phyloP scores from a whole-genome alignment of 2,888 invertebrate species.

The Pheosia tremula region DNA sequence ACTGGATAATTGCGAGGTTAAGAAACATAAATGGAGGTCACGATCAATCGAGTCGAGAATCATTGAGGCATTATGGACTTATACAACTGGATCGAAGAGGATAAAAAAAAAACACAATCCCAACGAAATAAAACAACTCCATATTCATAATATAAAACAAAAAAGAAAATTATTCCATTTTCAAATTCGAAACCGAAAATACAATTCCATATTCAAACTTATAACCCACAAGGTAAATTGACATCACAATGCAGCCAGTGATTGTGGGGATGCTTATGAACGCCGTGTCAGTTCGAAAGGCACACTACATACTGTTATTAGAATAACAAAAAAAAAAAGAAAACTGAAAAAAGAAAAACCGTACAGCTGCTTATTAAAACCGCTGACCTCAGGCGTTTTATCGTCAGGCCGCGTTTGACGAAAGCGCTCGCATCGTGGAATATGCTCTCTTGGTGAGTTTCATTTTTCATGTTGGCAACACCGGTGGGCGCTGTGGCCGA shows the following conservation, averaged over 20 bases:
- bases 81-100: slow-evolving; percentile 35
- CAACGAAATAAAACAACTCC: slow-evolving; percentile 5
- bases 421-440: slow-evolving; percentile 80
- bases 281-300: slow-evolving; percentile 77
- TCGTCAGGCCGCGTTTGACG: slow-evolving; percentile 80
- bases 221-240: slow-evolving; percentile 31
- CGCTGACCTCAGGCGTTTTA: slow-evolving; percentile 83
- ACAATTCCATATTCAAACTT: slow-evolving; percentile 29
- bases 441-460: slow-evolving; percentile 70
- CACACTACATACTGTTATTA: slow-evolving; percentile 76
- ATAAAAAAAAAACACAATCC: slow-evolving; percentile 29
- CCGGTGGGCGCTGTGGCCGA: slow-evolving; percentile 76
- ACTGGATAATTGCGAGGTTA: slow-evolving; percentile 50
- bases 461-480: slow-evolving; percentile 67
- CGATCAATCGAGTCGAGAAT: slow-evolving; percentile 50
- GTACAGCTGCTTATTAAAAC: slow-evolving; percentile 74
- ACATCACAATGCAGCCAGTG: slow-evolving; percentile 51
- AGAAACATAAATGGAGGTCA: slow-evolving; percentile 55
- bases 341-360: slow-evolving; percentile 58
- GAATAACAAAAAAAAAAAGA: slow-evolving; percentile 50
- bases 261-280: slow-evolving; percentile 59
- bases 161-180: slow-evolving; percentile 10
- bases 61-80: slow-evolving; percentile 30
- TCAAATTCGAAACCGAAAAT: slow-evolving; percentile 14
- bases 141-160: background rate